Evolutionary conservation across 2,113 vertebrate genomes (phyloP), one percentile per base, ranked within the genome.

Genomic region (Vulpes ferrilata): DNA sequence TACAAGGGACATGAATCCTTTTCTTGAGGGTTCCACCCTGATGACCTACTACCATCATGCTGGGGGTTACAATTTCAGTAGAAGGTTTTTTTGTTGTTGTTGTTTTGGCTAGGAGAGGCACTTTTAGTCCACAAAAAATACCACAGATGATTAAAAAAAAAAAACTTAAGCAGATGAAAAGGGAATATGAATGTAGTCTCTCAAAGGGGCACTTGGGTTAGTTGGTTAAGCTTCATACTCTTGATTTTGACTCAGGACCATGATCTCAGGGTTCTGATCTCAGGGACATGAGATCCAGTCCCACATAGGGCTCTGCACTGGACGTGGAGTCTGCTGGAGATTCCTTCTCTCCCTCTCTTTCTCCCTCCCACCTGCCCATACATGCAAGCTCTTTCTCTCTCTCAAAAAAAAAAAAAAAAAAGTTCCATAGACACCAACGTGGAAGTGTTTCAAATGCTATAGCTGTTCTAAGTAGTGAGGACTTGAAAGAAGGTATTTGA

Each of bases 1-100:
- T 13, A 20, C 15, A 53, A 79, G 81, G 53, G 23, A 7, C 23
- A 32, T 16, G 35, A 23, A 60, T 32, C 32, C 38, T n/a, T 10
- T 7, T 53, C 0, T 2, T 27, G 35, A 80, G 11, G 1, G n/a
- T 15, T 32, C 19, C 13, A 32, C 25, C 7, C 38, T 71, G 0
- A 1, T 43, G 73, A 80, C 62, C 32, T 30, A 1, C 48, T 67
- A 17, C 7, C 55, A 43, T n/a, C 7, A 62, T 16, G 2, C 6
- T 55, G 25, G 30, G 35, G 3, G 2, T 64, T 81, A 62, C 13
- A 71, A 51, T 62, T 80, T 80, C 27, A 73, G n/a, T 25, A 9
- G 35, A 38, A 20, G 17, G 53, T 65, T 38, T 38, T 23, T 11
- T 38, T 3, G 5, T 5, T 38, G 9, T 22, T 22, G 22, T 11